These are phyloP conservation scores for Rhysida immarginata DNA, from an alignment of 1,140 invertebrate genomes.

Conservation along the genomic window DNA sequence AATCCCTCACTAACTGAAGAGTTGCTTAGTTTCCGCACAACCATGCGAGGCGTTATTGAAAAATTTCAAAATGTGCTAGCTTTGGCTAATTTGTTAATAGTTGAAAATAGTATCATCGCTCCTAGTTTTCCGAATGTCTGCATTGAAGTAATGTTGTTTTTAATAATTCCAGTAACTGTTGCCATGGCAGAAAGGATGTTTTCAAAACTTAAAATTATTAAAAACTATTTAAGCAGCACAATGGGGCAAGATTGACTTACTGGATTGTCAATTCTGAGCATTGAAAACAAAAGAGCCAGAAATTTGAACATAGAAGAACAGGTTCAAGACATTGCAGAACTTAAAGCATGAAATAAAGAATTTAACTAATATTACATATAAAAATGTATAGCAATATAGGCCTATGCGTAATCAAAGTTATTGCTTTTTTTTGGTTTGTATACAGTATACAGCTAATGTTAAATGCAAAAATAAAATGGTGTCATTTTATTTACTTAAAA, in stretches of 20 bases:
- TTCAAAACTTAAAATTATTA: slow-evolving; percentile 23
- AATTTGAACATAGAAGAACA: slow-evolving; percentile 11
- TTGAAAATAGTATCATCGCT: not conserved
- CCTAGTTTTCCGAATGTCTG: slow-evolving; percentile 10
- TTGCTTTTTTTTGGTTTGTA: no score
- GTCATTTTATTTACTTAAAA: no score
- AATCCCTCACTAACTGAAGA: not conserved
- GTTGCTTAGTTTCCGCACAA: not conserved
- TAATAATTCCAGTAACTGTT: slow-evolving; percentile 20
- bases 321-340: slow-evolving; percentile 14
- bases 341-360: slow-evolving; percentile 13
- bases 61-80: not conserved
- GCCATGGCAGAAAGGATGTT: slow-evolving; percentile 22
- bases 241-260: slow-evolving; percentile 20
- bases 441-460: no score
- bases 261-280: slow-evolving; percentile 17
- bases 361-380: no score
- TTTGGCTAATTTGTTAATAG: not conserved
- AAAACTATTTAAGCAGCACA: slow-evolving; percentile 21
- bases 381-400: no score
- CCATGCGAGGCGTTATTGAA: not conserved
- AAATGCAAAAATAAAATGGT: no score
- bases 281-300: slow-evolving; percentile 15
- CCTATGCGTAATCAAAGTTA: no score
- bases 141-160: slow-evolving; percentile 8